Conservation (phyloP, 2,888 invertebrate genomes). For the Cacoxenus indagator region DNA sequence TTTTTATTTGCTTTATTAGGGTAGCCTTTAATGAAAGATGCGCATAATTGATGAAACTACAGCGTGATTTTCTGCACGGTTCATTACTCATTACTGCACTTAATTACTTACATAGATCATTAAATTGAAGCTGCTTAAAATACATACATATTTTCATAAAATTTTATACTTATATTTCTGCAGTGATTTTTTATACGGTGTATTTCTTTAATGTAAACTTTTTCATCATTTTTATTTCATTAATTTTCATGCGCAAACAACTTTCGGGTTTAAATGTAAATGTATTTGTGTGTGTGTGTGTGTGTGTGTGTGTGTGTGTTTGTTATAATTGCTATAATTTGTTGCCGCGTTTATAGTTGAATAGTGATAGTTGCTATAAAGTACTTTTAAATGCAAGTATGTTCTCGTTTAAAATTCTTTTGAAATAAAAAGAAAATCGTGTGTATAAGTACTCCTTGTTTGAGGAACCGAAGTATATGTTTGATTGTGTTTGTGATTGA, state of each 20-base stretch:
- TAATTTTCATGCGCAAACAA: background rate
- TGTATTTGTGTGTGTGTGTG: background rate
- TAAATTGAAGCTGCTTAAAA: constrained; percentile 39
- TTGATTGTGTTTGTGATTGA: background rate
- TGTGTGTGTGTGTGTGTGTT: background rate
- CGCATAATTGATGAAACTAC: constrained; percentile 36
- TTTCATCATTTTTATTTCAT: background rate
- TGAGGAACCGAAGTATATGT: constrained; percentile 14
- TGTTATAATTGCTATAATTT: background rate
- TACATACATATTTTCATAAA: background rate
- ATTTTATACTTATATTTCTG: background rate
- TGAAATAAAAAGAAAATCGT: background rate
- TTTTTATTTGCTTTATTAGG: background rate
- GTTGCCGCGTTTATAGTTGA: background rate
- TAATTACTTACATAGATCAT: constrained; percentile 32
- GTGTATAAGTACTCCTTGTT: background rate
- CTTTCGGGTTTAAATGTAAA: background rate
- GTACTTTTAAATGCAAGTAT: constrained; percentile 19
- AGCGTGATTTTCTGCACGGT: background rate
- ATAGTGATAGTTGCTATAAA: constrained; percentile 22
- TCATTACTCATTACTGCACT: constrained; percentile 8
- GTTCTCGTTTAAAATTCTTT: background rate
- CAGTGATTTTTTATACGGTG: background rate
- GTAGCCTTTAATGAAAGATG: constrained; percentile 31
- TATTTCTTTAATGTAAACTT: background rate